A percentile compares a stretch with the other conserved stretches of the same genome.
Evolutionary conservation across 2,797 vertebrate species (phyloP).

Genomic region (Sardinella longiceps): DNA sequence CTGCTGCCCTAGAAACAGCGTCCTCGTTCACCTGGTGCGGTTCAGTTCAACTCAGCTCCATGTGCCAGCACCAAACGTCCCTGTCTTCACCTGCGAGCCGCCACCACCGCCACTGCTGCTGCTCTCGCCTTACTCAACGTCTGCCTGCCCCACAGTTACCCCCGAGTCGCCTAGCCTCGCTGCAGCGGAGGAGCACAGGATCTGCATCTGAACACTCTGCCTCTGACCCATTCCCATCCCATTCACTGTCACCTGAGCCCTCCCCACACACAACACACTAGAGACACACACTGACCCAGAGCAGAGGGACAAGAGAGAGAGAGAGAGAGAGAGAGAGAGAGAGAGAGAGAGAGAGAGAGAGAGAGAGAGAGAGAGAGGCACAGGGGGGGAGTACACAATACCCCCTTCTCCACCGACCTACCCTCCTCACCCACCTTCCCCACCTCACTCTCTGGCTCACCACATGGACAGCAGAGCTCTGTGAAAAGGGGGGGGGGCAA

Average conservation of each 20-base stretch:
- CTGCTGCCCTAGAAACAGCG: conserved; percentile 32
- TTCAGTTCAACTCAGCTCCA: conserved; percentile 37
- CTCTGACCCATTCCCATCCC: not conserved
- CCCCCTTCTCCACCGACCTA: not conserved
- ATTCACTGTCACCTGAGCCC: not conserved
- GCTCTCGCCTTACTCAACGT: conserved; percentile 56
- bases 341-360: not conserved
- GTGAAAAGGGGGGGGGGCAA: not conserved
- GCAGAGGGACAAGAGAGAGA: not conserved
- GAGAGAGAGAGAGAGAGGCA: not conserved
- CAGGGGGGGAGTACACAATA: not conserved
- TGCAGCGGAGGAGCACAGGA: too few species aligned
- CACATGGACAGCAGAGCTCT: not conserved
- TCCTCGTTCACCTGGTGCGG: conserved; percentile 53
- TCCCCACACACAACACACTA: not conserved
- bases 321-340: not conserved
- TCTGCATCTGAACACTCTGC: not conserved
- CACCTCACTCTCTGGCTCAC: too few species aligned
- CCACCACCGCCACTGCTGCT: too few species aligned
- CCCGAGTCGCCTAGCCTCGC: too few species aligned
- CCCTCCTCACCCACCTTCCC: not conserved
- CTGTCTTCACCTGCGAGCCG: not conserved
- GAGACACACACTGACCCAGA: not conserved
- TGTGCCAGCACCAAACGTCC: not conserved
- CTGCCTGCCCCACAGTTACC: not conserved